Percentiles rank a stretch among this genome's conserved stretches.
Conservation (phyloP, 2,888 invertebrate species). For the Druceiella hillmani region DNA sequence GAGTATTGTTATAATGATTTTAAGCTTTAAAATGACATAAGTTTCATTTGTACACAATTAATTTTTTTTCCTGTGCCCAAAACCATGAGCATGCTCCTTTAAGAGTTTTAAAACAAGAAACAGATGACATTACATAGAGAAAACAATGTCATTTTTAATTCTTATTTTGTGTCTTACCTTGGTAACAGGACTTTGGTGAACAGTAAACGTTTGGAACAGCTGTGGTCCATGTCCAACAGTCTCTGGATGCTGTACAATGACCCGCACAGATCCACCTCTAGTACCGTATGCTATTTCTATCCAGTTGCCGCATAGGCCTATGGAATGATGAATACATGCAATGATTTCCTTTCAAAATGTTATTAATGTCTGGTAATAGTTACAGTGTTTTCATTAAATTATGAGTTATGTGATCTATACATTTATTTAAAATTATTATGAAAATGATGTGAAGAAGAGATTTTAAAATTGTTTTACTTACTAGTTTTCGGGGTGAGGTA, state of each 20-base stretch:
- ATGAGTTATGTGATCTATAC: constrained; percentile 4
- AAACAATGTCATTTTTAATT: neutral
- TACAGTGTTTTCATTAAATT: constrained; percentile 5
- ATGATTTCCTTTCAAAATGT: neutral
- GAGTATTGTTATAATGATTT: too few species aligned
- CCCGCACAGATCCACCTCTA: constrained; percentile 88
- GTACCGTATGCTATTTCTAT: constrained; percentile 99
- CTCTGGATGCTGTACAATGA: constrained; percentile 98
- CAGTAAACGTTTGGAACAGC: constrained; percentile 96
- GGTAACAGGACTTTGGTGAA: constrained; percentile 92
- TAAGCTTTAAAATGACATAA: too few species aligned
- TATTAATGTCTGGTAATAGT: neutral
- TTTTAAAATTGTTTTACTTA: constrained; percentile 48
- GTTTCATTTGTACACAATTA: too few species aligned
- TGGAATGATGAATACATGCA: constrained; percentile 7
- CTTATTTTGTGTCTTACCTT: constrained; percentile 54
- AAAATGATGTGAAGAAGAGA: constrained; percentile 18
- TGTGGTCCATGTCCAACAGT: constrained; percentile 98
- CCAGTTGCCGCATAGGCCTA: constrained; percentile 97
- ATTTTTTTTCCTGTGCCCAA: too few species aligned
- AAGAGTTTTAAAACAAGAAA: too few species aligned
- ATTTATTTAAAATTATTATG: constrained; percentile 5
- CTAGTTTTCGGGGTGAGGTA: constrained; percentile 99
- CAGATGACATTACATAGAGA: too few species aligned
- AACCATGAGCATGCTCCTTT: too few species aligned